phyloP scores from a whole-genome alignment of 2,888 invertebrate genomes.

The Rhamphomyia laevipes region DNA sequence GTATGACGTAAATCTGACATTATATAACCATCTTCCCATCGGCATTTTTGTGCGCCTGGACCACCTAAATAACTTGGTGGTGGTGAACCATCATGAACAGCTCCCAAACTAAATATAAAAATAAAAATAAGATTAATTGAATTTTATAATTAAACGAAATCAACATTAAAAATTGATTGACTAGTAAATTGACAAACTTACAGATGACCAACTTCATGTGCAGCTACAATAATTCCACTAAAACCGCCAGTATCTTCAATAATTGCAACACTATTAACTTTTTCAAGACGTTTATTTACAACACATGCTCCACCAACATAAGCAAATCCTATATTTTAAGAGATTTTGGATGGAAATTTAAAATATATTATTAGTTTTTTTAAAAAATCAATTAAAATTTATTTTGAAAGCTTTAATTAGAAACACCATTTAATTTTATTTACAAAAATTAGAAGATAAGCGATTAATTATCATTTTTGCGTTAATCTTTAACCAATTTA shows the following conservation, averaged over 20 bases:
- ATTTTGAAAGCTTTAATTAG: slow-evolving; percentile 15
- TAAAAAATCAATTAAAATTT: slow-evolving; percentile 17
- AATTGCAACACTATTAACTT: slow-evolving; percentile 92
- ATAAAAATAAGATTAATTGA: slow-evolving; percentile 8
- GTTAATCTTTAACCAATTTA: no score
- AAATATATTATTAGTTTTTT: slow-evolving; percentile 9
- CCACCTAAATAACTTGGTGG: slow-evolving; percentile 90
- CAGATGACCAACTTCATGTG: slow-evolving; percentile 95
- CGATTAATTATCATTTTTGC: no score
- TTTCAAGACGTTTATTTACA: slow-evolving; percentile 87
- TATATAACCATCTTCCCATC: slow-evolving; percentile 93
- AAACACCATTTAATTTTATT: slow-evolving; percentile 9
- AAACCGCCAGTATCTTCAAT: slow-evolving; percentile 95
- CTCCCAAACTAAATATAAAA: slow-evolving; percentile 57
- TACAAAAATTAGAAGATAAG: no score
- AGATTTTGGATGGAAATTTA: neutral
- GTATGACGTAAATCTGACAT: slow-evolving; percentile 92
- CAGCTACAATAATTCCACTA: slow-evolving; percentile 91
- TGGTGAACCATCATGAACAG: slow-evolving; percentile 93
- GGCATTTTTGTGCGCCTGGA: slow-evolving; percentile 86
- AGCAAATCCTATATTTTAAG: slow-evolving; percentile 63
- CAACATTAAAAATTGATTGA: neutral
- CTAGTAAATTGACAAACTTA: slow-evolving; percentile 44
- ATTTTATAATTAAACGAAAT: no score
- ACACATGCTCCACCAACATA: slow-evolving; percentile 95